phyloP scores from a whole-genome alignment of 2,797 vertebrate species.

The Mallotus villosus region DNA sequence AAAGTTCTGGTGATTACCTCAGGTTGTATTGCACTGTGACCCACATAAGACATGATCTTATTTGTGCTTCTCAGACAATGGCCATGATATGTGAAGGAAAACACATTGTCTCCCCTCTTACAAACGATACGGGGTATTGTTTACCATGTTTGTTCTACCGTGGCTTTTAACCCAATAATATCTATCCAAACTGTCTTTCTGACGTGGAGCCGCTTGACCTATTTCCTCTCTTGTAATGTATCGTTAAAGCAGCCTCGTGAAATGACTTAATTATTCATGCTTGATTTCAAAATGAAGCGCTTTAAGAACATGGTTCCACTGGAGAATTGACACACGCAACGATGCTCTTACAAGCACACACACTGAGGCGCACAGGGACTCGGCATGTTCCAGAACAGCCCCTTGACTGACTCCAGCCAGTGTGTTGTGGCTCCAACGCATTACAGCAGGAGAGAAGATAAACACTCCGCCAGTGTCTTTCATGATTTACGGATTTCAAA shows the following conservation, averaged over 20 bases:
- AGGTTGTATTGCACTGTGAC: slow-evolving; percentile 37
- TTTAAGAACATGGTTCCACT: slow-evolving; percentile 74
- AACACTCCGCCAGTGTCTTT: slow-evolving; percentile 78
- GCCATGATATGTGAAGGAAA: slow-evolving; percentile 31
- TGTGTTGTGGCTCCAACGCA: slow-evolving; percentile 63
- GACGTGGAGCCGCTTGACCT: slow-evolving; percentile 71
- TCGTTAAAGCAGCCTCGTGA: slow-evolving; percentile 76
- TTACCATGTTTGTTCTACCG: slow-evolving; percentile 23
- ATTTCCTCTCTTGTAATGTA: slow-evolving; percentile 78
- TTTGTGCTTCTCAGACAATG: slow-evolving; percentile 21
- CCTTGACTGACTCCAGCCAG: slow-evolving; percentile 72
- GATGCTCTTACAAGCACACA: slow-evolving; percentile 71
- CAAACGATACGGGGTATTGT: slow-evolving; percentile 37
- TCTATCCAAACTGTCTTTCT: slow-evolving; percentile 62
- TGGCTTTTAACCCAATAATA: slow-evolving; percentile 58
- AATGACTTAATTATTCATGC: slow-evolving; percentile 81
- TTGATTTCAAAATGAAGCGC: slow-evolving; percentile 79
- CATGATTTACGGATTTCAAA: slow-evolving; percentile 77
- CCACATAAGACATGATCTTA: slow-evolving; percentile 41
- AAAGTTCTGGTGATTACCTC: slow-evolving; percentile 28
- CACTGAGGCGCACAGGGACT: slow-evolving; percentile 60
- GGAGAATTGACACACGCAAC: slow-evolving; percentile 77
- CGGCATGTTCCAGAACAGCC: slow-evolving; percentile 46
- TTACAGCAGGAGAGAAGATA: slow-evolving; percentile 76
- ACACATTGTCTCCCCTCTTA: neutral